Conservation (phyloP, 1,140 invertebrate species). For the Heliconius eleuchia region DNA sequence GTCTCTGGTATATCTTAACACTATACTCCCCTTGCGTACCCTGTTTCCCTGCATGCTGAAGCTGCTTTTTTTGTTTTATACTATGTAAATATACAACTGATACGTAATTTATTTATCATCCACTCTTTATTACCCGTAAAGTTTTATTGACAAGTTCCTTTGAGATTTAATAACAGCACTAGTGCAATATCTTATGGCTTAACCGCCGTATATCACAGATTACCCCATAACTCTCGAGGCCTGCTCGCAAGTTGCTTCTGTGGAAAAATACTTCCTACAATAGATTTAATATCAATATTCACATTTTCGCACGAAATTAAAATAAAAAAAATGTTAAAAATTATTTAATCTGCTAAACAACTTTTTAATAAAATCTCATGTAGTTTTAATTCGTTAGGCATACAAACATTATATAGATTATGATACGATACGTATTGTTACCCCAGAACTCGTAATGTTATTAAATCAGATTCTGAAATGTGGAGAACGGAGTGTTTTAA, state of each 20-base stretch:
- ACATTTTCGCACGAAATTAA: neutral
- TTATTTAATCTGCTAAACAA: too few relatives aligned
- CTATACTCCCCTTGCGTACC: too few relatives aligned
- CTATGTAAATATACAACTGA: neutral
- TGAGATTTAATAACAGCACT: constrained; percentile 24
- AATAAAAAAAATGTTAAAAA: neutral
- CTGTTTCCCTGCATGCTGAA: too few relatives aligned
- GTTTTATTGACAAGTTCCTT: neutral
- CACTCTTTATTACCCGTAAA: constrained; percentile 9
- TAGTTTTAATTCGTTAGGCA: too few relatives aligned
- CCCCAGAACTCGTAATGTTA: too few relatives aligned
- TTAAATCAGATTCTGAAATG: too few relatives aligned
- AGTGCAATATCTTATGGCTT: constrained; percentile 6
- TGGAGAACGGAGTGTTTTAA: too few relatives aligned
- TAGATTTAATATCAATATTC: constrained; percentile 6
- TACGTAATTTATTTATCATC: constrained; percentile 24
- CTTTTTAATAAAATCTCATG: too few relatives aligned
- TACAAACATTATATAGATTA: too few relatives aligned
- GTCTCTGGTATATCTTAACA: too few relatives aligned
- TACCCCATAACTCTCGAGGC: constrained; percentile 37
- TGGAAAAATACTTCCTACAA: constrained; percentile 6
- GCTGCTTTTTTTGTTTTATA: too few relatives aligned
- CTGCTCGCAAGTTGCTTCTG: constrained; percentile 6
- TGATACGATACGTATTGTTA: too few relatives aligned
- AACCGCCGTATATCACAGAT: constrained; percentile 34